Base-by-base conservation (phyloP, 2,113 vertebrate genomes). In the Salvator merianae region DNA sequence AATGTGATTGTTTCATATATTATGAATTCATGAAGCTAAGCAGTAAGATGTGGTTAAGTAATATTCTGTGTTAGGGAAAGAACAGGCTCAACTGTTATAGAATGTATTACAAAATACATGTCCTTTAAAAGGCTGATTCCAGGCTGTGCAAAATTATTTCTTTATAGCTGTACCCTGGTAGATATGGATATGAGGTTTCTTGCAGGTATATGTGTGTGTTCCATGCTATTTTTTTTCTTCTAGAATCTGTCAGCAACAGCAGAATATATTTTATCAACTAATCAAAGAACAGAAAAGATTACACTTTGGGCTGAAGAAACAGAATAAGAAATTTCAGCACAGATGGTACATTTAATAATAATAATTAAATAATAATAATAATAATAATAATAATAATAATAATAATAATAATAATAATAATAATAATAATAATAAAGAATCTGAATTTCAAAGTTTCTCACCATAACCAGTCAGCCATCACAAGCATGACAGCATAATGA, bases 391-490 rank as follows among this genome's bases (percentile, higher is more conserved):
- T 70, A 30, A 81, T 81, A 50, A 81, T 55, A 24, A 71, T 55
- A 55, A 81, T 71, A 34, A 81, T 70, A 53, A 81, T 70, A 30
- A 81, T 81, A 50, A 81, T 55, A 24, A 71, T 70, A 53, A 81
- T 70, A 30, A 81, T 81, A 50, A 81, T 55, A 24, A 71, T 55
- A 55, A 81, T 71, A 34, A 81, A 71, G 68, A 81, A 71, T 72
- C 32, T 36, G n/a, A 59, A 81, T 59, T 71, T 81, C 36, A 53
- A 81, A 81, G 50, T 36, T 71, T 71, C 50, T 81, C 68, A 81
- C 79, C 50, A 72, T 81, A 81, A 71, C 68, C 47, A 81, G 32
- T 28, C 36, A 81, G 50, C 59, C 26, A 55, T 34, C 71, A 36
- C 50, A 28, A 12, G 24, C 68, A 71, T 71, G n/a, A 72, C 79